Percentiles rank a stretch among this genome's conserved stretches.
phyloP scores from a whole-genome alignment of 1,140 invertebrate species.

The Lepidurus apus region DNA sequence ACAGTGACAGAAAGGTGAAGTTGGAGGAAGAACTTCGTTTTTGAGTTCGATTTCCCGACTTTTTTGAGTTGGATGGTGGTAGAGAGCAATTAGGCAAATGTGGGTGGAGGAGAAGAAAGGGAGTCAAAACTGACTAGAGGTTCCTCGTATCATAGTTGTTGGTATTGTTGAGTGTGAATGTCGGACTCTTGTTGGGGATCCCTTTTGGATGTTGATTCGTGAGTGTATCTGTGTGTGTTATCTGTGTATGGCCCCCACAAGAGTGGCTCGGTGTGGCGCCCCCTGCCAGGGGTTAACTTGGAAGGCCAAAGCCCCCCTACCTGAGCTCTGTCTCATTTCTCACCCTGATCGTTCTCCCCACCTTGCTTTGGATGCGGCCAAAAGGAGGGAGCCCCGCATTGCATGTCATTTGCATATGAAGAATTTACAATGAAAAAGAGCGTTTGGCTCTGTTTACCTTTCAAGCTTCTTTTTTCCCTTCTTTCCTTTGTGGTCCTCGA shows the following conservation, averaged over 20 bases:
- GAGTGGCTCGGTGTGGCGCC: slow-evolving; percentile 19
- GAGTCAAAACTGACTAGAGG: neutral
- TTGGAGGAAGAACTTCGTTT: too few relatives aligned
- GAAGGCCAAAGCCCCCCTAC: slow-evolving; percentile 20
- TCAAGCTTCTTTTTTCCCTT: neutral
- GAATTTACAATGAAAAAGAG: neutral
- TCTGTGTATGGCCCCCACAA: slow-evolving; percentile 20
- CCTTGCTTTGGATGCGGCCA: slow-evolving; percentile 8
- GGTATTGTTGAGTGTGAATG: slow-evolving; percentile 21
- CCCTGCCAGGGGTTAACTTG: slow-evolving; percentile 17
- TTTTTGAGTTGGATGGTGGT: neutral
- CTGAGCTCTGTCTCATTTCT: slow-evolving; percentile 21
- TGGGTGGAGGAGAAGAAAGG: neutral
- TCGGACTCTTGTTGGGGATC: slow-evolving; percentile 15
- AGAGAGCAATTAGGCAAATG: slow-evolving; percentile 2
- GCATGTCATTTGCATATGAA: slow-evolving; percentile 12
- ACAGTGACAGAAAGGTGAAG: too few relatives aligned
- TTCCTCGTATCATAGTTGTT: neutral
- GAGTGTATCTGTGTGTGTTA: slow-evolving; percentile 16
- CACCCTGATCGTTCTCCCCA: slow-evolving; percentile 17
- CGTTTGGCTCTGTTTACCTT: neutral
- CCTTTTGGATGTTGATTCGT: neutral
- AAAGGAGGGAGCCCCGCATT: neutral
- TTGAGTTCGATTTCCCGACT: too few relatives aligned
- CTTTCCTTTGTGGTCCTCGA: neutral